Conservation (phyloP, 2,797 vertebrate genomes). For the Oophaga sylvatica region DNA sequence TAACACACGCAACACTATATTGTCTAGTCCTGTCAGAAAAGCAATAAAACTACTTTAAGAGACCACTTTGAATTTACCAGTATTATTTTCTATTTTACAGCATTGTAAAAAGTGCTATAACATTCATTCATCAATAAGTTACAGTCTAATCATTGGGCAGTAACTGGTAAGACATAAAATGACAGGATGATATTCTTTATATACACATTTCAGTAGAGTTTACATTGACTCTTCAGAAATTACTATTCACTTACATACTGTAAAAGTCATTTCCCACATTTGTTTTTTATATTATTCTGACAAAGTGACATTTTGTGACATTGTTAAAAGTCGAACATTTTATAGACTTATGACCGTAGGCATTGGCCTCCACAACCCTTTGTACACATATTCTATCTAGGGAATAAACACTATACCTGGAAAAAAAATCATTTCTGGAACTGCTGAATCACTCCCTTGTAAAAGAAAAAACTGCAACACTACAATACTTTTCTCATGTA, state of each 20-base stretch:
- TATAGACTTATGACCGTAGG: too few relatives aligned
- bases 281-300: not conserved
- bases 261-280: conserved; percentile 4
- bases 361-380: too few relatives aligned
- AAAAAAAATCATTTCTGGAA: too few relatives aligned
- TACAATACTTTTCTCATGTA: not conserved
- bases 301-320: not conserved
- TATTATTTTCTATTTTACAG: not conserved
- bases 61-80: not conserved
- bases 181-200: not conserved
- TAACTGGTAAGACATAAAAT: not conserved
- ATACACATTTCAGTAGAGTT: not conserved
- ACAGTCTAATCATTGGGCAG: not conserved
- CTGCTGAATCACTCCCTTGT: not conserved
- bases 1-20: not conserved
- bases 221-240: not conserved
- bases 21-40: not conserved
- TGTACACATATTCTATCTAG: too few relatives aligned
- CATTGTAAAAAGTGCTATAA: not conserved
- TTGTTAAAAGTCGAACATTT: not conserved
- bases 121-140: not conserved
- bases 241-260: not conserved
- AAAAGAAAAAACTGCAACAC: not conserved
- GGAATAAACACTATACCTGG: too few relatives aligned
- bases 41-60: not conserved